Conservation (phyloP, 2,797 vertebrate genomes). For the Prunella strophiata region DNA sequence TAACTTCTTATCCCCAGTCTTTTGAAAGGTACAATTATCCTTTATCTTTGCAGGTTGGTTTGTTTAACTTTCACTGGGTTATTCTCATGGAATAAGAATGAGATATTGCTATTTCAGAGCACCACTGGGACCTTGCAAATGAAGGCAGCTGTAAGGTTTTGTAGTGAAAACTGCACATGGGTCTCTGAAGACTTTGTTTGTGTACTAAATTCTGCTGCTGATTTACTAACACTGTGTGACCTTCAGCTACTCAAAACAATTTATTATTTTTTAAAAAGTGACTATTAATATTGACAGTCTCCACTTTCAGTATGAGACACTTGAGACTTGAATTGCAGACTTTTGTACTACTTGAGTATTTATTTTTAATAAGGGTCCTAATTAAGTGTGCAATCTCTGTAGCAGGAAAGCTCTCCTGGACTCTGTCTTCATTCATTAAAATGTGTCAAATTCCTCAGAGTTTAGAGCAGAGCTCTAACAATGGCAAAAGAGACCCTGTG, state of each 20-base stretch:
- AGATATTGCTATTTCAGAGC: neutral
- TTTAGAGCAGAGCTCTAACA: constrained; percentile 53
- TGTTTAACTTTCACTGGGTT: constrained; percentile 41
- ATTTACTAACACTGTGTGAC: neutral
- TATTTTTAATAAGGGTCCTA: constrained; percentile 66
- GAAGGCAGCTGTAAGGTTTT: constrained; percentile 22
- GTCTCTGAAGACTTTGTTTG: neutral
- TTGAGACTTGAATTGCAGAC: neutral
- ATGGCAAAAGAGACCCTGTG: constrained; percentile 16
- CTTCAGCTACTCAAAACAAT: neutral
- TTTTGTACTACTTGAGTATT: constrained; percentile 26
- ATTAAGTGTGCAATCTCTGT: constrained; percentile 57
- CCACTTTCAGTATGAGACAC: neutral
- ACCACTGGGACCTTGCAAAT: constrained; percentile 3
- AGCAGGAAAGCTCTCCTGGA: constrained; percentile 63
- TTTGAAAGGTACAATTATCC: constrained; percentile 8
- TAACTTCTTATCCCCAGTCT: neutral
- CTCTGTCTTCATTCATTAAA: constrained; percentile 64
- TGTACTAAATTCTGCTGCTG: neutral
- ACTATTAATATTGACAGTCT: neutral
- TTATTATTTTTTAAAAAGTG: neutral
- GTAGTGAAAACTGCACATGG: neutral
- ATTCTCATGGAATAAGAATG: constrained; percentile 30
- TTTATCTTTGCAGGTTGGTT: neutral
- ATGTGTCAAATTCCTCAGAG: constrained; percentile 67